phyloP scores from a whole-genome alignment of 2,113 vertebrate species.

The Atractosteus spatula region DNA sequence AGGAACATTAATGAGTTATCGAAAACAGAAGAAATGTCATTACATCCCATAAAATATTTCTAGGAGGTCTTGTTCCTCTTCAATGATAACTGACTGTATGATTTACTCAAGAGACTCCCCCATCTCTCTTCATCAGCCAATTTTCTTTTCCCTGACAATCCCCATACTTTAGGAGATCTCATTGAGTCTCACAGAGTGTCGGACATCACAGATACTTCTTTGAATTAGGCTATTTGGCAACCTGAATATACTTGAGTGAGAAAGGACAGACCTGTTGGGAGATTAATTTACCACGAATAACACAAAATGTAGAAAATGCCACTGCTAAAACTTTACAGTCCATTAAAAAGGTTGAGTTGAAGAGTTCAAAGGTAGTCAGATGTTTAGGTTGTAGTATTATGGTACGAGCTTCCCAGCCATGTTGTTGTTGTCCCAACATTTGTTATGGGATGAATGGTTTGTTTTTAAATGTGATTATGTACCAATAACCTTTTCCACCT shows the following conservation, averaged over 20 bases:
- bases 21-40: not conserved
- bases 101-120: slow-evolving; percentile 25
- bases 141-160: slow-evolving; percentile 36
- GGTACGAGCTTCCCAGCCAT: too few relatives aligned
- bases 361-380: too few relatives aligned
- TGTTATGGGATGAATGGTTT: too few relatives aligned
- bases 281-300: too few relatives aligned
- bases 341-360: too few relatives aligned
- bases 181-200: not conserved
- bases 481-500: too few relatives aligned
- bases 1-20: slow-evolving; percentile 13
- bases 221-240: not conserved
- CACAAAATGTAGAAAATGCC: too few relatives aligned
- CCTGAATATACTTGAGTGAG: not conserved
- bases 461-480: too few relatives aligned
- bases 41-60: not conserved
- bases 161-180: slow-evolving; percentile 20
- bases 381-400: too few relatives aligned
- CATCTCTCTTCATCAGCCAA: slow-evolving; percentile 38
- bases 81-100: slow-evolving; percentile 20
- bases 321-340: too few relatives aligned
- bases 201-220: not conserved
- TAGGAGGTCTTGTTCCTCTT: slow-evolving; percentile 11
- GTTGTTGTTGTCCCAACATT: too few relatives aligned
- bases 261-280: not conserved